Percentiles rank a stretch among this genome's conserved stretches.
Evolutionary conservation across 1,140 invertebrate species (phyloP).

Genomic region (Ganaspis sp.): DNA sequence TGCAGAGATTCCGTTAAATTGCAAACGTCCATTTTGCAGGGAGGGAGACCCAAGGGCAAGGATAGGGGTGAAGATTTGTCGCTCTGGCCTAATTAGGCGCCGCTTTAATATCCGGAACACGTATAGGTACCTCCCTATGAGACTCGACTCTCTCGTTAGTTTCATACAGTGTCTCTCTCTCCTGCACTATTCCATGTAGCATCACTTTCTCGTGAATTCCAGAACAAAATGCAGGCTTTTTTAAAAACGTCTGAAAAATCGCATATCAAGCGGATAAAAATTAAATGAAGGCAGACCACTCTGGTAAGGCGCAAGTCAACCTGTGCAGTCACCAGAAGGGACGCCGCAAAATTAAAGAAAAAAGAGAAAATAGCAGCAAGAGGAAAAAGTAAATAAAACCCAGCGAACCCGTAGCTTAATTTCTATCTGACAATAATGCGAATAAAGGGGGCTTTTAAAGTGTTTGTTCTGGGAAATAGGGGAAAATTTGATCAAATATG

Average conservation of each 20-base stretch:
- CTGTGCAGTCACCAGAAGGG: neutral
- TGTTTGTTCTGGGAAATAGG: too few relatives aligned
- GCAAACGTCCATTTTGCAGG: conserved; percentile 55
- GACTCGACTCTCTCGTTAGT: neutral
- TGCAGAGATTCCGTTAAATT: conserved; percentile 66
- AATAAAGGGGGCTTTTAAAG: too few relatives aligned
- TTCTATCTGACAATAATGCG: conserved; percentile 37
- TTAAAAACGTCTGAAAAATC: neutral
- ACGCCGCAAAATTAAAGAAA: conserved; percentile 13
- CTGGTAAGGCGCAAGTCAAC: neutral
- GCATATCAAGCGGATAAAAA: neutral
- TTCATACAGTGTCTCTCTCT: neutral
- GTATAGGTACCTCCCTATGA: conserved; percentile 8
- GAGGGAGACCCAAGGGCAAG: conserved; percentile 8
- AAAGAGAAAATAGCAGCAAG: neutral
- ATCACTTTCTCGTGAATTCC: neutral
- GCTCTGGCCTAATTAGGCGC: conserved; percentile 28
- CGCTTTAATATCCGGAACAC: conserved; percentile 19
- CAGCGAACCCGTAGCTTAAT: neutral
- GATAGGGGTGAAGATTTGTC: conserved; percentile 29
- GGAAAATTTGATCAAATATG: conserved; percentile 16
- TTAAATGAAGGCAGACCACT: neutral
- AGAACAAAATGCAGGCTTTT: neutral
- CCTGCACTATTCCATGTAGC: neutral
- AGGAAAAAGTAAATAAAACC: conserved; percentile 11